Evolutionary conservation across 2,113 vertebrate species (phyloP).

Genomic region (Anarhynchus alexandrinus): DNA sequence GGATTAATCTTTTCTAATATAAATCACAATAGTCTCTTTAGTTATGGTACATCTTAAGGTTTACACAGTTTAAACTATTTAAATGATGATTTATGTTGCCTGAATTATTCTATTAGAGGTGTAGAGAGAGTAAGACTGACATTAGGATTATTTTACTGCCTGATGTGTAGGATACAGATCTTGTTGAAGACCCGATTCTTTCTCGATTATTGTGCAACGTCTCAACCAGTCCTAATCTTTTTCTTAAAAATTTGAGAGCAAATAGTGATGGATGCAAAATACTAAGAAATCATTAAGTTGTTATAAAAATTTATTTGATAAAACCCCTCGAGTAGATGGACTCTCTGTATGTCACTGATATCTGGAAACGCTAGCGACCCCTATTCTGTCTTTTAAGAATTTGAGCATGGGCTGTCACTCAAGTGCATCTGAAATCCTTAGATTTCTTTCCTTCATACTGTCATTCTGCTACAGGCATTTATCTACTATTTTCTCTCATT

Average conservation of each 20-base stretch:
- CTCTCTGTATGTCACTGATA: not conserved
- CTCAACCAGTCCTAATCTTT: not conserved
- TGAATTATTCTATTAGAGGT: not conserved
- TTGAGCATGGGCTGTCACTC: not conserved
- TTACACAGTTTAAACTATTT: constrained; percentile 6
- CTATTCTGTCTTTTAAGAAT: not conserved
- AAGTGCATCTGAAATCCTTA: not conserved
- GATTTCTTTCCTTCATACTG: not conserved
- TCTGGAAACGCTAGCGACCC: not conserved
- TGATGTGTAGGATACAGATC: not conserved
- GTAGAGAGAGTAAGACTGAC: not conserved
- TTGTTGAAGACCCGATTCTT: not conserved
- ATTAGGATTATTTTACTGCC: not conserved
- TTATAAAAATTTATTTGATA: not conserved
- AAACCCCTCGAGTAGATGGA: not conserved
- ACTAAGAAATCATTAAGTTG: not conserved
- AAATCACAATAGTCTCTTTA: constrained; percentile 35
- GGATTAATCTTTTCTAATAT: constrained; percentile 6
- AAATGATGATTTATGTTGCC: not conserved
- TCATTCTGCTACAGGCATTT: not conserved
- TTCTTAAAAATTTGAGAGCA: not conserved
- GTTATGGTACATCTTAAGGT: not conserved
- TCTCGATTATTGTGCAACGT: not conserved
- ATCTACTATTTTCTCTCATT: not conserved
- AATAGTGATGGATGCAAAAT: not conserved